These are phyloP conservation scores for Trinorchestia longiramus DNA, from an alignment of 1,140 invertebrate genomes.

Conservation along the genomic window DNA sequence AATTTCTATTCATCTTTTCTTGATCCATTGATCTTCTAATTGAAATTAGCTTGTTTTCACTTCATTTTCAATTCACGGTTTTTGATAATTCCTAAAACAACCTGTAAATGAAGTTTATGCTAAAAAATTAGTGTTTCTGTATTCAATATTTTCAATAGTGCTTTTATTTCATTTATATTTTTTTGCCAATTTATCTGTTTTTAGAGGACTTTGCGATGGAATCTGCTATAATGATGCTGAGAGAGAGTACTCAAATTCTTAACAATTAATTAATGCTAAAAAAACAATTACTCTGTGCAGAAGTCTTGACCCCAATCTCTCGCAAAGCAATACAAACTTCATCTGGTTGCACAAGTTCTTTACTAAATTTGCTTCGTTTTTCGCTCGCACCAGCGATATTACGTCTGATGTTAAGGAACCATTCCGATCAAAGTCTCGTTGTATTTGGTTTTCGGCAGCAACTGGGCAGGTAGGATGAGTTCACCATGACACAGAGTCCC, in stretches of 20 bases:
- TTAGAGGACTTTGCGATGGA: too few relatives aligned
- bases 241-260: not conserved
- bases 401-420: not conserved
- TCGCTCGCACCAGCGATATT: not conserved
- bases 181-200: too few relatives aligned
- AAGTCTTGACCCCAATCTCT: not conserved
- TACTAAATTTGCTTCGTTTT: not conserved
- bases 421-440: not conserved
- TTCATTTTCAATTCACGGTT: too few relatives aligned
- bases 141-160: too few relatives aligned
- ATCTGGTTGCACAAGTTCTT: not conserved
- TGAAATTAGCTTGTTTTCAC: too few relatives aligned
- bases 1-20: too few relatives aligned
- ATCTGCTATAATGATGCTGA: not conserved
- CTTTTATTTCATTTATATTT: too few relatives aligned
- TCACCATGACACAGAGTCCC: too few relatives aligned
- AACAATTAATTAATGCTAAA: not conserved
- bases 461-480: not conserved
- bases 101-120: too few relatives aligned
- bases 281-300: not conserved
- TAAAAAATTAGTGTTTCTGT: too few relatives aligned
- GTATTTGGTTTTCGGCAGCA: not conserved
- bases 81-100: too few relatives aligned
- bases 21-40: too few relatives aligned
- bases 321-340: not conserved